Base-by-base conservation (phyloP, 2,888 invertebrate genomes). In the Hesperia comma region DNA sequence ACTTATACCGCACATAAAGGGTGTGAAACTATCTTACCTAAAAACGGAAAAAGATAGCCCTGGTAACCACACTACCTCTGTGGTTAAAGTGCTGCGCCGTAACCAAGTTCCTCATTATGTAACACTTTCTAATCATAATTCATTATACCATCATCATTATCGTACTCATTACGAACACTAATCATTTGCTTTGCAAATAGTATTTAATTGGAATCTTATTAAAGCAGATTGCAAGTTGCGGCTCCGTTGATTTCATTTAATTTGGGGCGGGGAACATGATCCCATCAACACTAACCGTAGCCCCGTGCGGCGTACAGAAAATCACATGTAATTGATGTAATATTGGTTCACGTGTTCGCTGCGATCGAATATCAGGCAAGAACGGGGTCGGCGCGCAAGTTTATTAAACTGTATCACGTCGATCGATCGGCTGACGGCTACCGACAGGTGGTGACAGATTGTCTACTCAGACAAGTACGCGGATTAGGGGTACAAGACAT, bases 361-460 rank as follows among this genome's bases (percentile, higher is more conserved):
- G n/a, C 51, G 51, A 61, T 54, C 40, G 61, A 63, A 57, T 19
- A 10, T 40, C 37, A 51, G 43, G n/a, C 43, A n/a, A 17, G 17
- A 63, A 57, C 57, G 56, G 17, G 63, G 63, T 63, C 56, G 37
- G 15, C 46, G n/a, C 40, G 49, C 63, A 63, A 63, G 55, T 63
- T 63, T 63, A 57, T 46, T 49, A 63, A 57, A 63, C 56, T 57
- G 57, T 57, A 63, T 49, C 56, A 49, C 26, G 37, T 12, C 40
- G 40, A 63, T 63, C 63, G 57, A 63, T 63, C 19, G 14, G 32
- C 32, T 26, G 17, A 15, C 55, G 49, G 43, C 14, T n/a, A 26
- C 7, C 37, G 56, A 63, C 56, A 57, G 49, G 49, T 63, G 56
- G 57, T 40, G 63, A 63, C 63, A 57, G 43, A 46, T 17, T 46